Evolutionary conservation across 2,113 vertebrate species (phyloP).

Genomic region (Myanophis thanlyinensis): DNA sequence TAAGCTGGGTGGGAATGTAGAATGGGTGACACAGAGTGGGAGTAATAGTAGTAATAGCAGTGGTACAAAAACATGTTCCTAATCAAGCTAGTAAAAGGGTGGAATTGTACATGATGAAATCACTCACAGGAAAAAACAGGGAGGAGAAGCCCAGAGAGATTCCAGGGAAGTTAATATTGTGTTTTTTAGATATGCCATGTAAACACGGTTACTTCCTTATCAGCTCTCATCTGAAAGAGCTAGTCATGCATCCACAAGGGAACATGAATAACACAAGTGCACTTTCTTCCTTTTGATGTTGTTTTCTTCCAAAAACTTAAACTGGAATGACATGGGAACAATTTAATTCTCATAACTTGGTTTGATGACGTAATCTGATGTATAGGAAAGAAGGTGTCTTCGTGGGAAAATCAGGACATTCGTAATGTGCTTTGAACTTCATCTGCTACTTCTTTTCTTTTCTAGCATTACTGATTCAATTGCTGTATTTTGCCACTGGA

Average conservation of each 20-base stretch:
- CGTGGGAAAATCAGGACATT: not conserved
- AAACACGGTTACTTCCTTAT: constrained; percentile 30
- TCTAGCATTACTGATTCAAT: not conserved
- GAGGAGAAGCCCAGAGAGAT: constrained; percentile 18
- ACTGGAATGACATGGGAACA: not conserved
- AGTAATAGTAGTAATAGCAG: not conserved
- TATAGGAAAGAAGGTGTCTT: not conserved
- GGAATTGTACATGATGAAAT: not conserved
- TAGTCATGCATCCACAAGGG: constrained; percentile 27
- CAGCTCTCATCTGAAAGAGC: constrained; percentile 3
- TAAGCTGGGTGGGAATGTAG: constrained; percentile 68
- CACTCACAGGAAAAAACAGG: constrained; percentile 40
- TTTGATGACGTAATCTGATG: not conserved
- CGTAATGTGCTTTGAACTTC: not conserved
- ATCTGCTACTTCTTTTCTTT: not conserved
- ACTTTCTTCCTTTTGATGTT: not conserved
- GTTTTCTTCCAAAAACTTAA: not conserved
- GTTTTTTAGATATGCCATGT: not conserved
- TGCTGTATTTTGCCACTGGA: not conserved
- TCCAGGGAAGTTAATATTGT: not conserved
- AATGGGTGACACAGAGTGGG: constrained; percentile 63
- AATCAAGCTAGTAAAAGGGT: constrained; percentile 47
- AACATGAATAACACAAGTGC: not conserved
- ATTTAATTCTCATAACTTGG: not conserved
- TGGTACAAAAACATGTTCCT: constrained; percentile 55